Conservation (phyloP, 2,888 invertebrate species). For the Mellilla xanthometata region DNA sequence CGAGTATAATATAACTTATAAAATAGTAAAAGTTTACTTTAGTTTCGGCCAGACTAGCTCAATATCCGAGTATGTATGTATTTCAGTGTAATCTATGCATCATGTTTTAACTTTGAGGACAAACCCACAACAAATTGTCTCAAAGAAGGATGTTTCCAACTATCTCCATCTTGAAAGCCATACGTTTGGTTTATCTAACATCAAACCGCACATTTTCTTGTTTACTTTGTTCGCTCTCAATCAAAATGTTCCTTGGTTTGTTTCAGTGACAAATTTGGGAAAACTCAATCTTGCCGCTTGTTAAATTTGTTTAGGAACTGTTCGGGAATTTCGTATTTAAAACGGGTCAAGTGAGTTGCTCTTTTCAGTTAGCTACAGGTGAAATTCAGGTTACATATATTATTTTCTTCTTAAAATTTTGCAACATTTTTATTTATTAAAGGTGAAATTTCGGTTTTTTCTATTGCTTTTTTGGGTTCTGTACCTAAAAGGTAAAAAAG, state of each 20-base stretch:
- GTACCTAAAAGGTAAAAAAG: no score
- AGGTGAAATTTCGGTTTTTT: no score
- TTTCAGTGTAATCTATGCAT: neutral
- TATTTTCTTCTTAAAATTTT: no score
- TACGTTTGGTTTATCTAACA: constrained; percentile 19
- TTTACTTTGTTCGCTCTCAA: constrained; percentile 21
- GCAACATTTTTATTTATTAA: no score
- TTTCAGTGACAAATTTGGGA: constrained; percentile 5
- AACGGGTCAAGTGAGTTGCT: neutral
- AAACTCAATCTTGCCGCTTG: constrained; percentile 13
- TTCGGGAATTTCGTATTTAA: constrained; percentile 1
- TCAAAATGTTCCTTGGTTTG: constrained; percentile 11
- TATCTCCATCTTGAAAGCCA: constrained; percentile 14
- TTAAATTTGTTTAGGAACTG: constrained; percentile 4
- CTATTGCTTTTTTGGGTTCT: no score
- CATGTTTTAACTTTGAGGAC: constrained; percentile 2
- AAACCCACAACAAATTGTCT: constrained; percentile 16
- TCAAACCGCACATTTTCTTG: constrained; percentile 20
- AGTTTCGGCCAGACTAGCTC: no score
- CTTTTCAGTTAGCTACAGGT: neutral
- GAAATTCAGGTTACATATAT: neutral
- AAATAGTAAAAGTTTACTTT: no score
- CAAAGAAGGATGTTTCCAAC: constrained; percentile 8
- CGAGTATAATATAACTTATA: no score
- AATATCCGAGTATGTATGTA: no score